phyloP scores from a whole-genome alignment of 2,888 invertebrate genomes.

The Pomacea canaliculata region DNA sequence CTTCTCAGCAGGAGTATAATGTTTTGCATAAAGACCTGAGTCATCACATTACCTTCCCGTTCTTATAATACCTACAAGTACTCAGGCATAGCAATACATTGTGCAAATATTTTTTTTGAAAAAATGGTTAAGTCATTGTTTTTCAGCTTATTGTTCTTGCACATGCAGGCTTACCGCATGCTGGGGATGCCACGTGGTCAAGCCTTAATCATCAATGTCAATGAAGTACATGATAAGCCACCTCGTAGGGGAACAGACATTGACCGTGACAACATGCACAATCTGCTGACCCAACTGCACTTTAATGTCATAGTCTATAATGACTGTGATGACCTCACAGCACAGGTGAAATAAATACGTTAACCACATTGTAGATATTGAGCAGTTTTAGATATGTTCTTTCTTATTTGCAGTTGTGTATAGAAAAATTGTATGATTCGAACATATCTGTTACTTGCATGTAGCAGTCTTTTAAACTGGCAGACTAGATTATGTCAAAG shows the following conservation, averaged over 20 bases:
- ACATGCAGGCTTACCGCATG: constrained; percentile 58
- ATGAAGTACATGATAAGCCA: constrained; percentile 54
- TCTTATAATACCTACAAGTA: no score
- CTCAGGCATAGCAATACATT: no score
- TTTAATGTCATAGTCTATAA: constrained; percentile 56
- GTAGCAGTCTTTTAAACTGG: no score
- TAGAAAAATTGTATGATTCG: background rate
- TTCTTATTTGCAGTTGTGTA: background rate
- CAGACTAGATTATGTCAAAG: no score
- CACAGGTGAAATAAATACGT: constrained; percentile 42
- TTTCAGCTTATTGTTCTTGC: no score
- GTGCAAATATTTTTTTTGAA: no score
- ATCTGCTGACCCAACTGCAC: constrained; percentile 56
- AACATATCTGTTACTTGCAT: no score
- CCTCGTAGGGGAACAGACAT: constrained; percentile 58
- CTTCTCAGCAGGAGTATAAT: no score
- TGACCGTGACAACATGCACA: constrained; percentile 57
- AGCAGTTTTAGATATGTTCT: background rate
- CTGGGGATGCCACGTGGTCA: constrained; percentile 56
- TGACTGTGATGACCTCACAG: constrained; percentile 57
- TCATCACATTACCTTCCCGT: no score
- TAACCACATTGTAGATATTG: background rate
- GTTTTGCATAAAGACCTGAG: no score
- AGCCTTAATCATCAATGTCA: constrained; percentile 62
- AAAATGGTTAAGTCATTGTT: no score